A percentile compares a stretch with the other conserved stretches of the same genome.
Evolutionary conservation across 1,140 invertebrate genomes (phyloP).

Genomic region (Coelopa frigida): DNA sequence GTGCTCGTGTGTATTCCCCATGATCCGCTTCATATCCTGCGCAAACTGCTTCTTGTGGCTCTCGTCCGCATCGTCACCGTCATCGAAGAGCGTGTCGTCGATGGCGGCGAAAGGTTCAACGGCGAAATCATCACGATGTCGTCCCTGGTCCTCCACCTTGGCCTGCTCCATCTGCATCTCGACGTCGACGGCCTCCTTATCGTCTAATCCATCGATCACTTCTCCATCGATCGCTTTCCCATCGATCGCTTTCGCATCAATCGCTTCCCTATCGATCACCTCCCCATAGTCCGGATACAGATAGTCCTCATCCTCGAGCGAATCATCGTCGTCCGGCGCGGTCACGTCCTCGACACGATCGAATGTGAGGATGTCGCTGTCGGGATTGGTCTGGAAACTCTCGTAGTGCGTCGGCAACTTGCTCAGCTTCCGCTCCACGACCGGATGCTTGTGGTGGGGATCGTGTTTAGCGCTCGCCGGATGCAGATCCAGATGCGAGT

Average conservation of each 20-base stretch:
- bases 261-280: not conserved
- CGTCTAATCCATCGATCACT: slow-evolving; percentile 21
- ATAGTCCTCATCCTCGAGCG: slow-evolving; percentile 4
- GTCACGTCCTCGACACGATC: no score
- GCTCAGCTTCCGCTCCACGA: slow-evolving; percentile 21
- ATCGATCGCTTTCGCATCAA: slow-evolving; percentile 10
- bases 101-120: slow-evolving; percentile 26
- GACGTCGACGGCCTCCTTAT: slow-evolving; percentile 11
- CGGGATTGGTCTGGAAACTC: slow-evolving; percentile 40
- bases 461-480: no score
- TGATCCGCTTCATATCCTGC: slow-evolving; percentile 41
- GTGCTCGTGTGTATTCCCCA: slow-evolving; percentile 28
- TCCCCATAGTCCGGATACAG: slow-evolving; percentile 1
- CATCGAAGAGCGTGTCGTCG: slow-evolving; percentile 33
- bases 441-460: slow-evolving; percentile 5
- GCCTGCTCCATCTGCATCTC: not conserved
- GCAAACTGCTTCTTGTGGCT: slow-evolving; percentile 39
- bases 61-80: slow-evolving; percentile 29
- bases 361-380: slow-evolving; percentile 35
- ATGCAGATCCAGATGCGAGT: no score
- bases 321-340: slow-evolving; percentile 32
- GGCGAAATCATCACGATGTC: not conserved
- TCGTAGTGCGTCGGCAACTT: slow-evolving; percentile 38
- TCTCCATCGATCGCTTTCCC: slow-evolving; percentile 32
- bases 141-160: not conserved